Evolutionary conservation across 1,140 invertebrate species (phyloP).

Genomic region (Babylonia areolata): DNA sequence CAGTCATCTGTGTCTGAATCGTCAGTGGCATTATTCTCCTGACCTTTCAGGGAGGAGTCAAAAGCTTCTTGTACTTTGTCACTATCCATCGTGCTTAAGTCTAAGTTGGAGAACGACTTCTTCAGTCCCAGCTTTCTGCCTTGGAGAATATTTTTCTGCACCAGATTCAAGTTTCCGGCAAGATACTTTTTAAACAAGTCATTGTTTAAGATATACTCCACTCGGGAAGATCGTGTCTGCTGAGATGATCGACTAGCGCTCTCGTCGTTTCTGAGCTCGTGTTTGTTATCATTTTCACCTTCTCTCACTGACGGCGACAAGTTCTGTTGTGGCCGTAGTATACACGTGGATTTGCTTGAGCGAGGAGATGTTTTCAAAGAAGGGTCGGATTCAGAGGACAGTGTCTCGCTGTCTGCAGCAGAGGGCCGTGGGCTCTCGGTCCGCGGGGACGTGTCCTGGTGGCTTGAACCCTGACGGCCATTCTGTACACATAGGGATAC

Average conservation of each 20-base stretch:
- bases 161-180: slow-evolving; percentile 13
- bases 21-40: background rate
- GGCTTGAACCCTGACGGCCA: background rate
- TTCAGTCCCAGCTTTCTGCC: slow-evolving; percentile 23
- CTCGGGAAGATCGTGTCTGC: slow-evolving; percentile 9
- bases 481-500: background rate
- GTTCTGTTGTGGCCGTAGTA: background rate
- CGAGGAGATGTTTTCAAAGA: background rate
- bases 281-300: background rate
- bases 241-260: background rate
- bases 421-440: background rate
- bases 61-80: background rate
- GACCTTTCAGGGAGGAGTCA: background rate
- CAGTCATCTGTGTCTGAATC: background rate
- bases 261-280: background rate
- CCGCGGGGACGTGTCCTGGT: background rate
- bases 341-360: too few relatives aligned
- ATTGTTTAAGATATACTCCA: slow-evolving; percentile 35
- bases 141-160: slow-evolving; percentile 36
- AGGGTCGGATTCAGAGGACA: background rate
- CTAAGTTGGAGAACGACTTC: slow-evolving; percentile 41
- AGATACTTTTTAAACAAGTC: slow-evolving; percentile 44
- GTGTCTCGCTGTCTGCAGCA: background rate
- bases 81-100: slow-evolving; percentile 16
- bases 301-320: background rate